A percentile compares a stretch with the other conserved stretches of the same genome.
Evolutionary conservation across 2,113 vertebrate species (phyloP).

Genomic region (Mus pahari): DNA sequence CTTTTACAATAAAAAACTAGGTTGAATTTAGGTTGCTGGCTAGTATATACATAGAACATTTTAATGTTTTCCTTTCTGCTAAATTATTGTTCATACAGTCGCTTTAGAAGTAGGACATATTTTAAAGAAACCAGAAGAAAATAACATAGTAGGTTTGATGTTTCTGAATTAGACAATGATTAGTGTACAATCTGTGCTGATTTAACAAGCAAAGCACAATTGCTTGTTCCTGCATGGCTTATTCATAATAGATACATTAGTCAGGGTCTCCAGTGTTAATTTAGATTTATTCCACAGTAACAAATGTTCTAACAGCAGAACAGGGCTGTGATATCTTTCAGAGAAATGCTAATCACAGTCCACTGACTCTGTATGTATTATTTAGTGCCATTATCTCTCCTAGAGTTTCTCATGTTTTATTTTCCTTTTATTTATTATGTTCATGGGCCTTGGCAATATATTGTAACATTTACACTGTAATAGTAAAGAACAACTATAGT

Average conservation of each 20-base stretch:
- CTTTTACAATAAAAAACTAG: background rate
- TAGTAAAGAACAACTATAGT: constrained; percentile 74
- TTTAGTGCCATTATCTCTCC: constrained; percentile 48
- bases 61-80: background rate
- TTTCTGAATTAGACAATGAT: constrained; percentile 12
- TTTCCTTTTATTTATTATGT: constrained; percentile 47
- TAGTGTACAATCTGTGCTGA: constrained; percentile 24
- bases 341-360: constrained; percentile 54
- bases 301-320: constrained; percentile 33
- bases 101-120: background rate
- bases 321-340: constrained; percentile 54
- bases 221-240: constrained; percentile 58
- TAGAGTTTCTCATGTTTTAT: background rate
- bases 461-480: constrained; percentile 5
- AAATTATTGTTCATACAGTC: background rate
- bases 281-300: constrained; percentile 55
- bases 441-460: constrained; percentile 68
- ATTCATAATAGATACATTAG: constrained; percentile 49
- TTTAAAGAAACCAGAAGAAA: constrained; percentile 49
- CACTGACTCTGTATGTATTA: constrained; percentile 61
- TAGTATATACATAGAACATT: background rate
- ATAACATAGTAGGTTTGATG: constrained; percentile 28
- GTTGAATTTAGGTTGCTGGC: background rate
- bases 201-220: background rate
- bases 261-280: constrained; percentile 58